Evolutionary conservation across 2,888 invertebrate species (phyloP), one percentile per base, ranked within the genome.

Genomic region (Thumatha senex): DNA sequence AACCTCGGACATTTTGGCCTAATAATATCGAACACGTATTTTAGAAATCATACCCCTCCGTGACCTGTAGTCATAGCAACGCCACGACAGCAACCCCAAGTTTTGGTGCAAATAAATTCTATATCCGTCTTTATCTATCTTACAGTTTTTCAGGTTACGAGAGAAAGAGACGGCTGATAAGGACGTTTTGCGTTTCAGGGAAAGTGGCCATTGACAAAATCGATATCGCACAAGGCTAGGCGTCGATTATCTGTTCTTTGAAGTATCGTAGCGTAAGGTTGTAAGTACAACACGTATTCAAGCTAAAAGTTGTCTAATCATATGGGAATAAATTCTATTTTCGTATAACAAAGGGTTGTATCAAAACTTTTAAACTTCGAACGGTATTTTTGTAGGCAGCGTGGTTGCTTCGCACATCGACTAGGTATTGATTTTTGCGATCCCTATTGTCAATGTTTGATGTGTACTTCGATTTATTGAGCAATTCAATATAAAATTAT

Each of bases 171-270:
- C 35, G 48, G 55, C 0, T n/a, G 54, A 61, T 70, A 14, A 9
- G 51, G 39, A 67, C 54, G 50, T 33, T 10, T 62, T 78, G 64
- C 74, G 74, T 69, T 74, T 66, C 52, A 67, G 69, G 70, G 72
- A 81, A 81, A 81, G 78, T 78, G 72, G 80, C 79, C 75, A 78
- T 74, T 70, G 76, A 82, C 83, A 90, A 91, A 91, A 92, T 92
- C 92, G 92, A 92, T 92, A 91, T 91, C 89, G 88, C 89, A 86
- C 91, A 92, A 92, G 92, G 91, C 91, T 91, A 86, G 85, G 80
- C 87, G 91, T 92, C 91, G 91, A 92, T 91, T 90, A 90, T 88
- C 88, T 84, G 85, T 79, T 84, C 62, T 71, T 70, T 68, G 54
- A 31, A 53, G 40, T 39, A 57, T 40, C 50, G 40, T 46, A 46